Percentiles rank a stretch among this genome's conserved stretches.
phyloP scores from a whole-genome alignment of 2,797 vertebrate species.

The Rhincodon typus region DNA sequence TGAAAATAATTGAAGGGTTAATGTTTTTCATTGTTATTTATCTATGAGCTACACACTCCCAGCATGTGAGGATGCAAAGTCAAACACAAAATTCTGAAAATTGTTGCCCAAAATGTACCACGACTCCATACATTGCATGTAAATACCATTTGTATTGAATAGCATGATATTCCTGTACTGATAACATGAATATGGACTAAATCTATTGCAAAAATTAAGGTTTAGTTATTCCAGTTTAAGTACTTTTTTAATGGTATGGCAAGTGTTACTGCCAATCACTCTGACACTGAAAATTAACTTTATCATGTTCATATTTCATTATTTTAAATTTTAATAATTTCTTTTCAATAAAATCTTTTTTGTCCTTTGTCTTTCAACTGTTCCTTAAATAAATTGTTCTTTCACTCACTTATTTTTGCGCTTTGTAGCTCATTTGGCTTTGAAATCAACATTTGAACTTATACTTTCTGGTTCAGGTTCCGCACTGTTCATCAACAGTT shows the following conservation, averaged over 20 bases:
- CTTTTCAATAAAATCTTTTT: not conserved
- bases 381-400: not conserved
- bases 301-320: not conserved
- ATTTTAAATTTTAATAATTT: not conserved
- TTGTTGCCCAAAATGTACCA: not conserved
- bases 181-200: not conserved
- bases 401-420: not conserved
- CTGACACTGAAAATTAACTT: not conserved
- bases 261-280: not conserved
- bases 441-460: not conserved
- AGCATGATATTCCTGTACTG: not conserved
- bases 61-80: not conserved
- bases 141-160: not conserved
- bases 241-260: not conserved
- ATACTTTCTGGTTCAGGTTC: not conserved
- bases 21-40: not conserved
- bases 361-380: not conserved
- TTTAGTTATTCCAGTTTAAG: not conserved
- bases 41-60: not conserved
- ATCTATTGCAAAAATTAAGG: not conserved
- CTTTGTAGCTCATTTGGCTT: not conserved
- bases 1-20: not conserved
- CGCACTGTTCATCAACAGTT: not conserved
- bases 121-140: not conserved
- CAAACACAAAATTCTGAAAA: not conserved